Percentiles rank a stretch among this genome's conserved stretches.
These are phyloP conservation scores for Chelonus formosanus DNA, from an alignment of 2,888 invertebrate genomes.

Conservation along the genomic window DNA sequence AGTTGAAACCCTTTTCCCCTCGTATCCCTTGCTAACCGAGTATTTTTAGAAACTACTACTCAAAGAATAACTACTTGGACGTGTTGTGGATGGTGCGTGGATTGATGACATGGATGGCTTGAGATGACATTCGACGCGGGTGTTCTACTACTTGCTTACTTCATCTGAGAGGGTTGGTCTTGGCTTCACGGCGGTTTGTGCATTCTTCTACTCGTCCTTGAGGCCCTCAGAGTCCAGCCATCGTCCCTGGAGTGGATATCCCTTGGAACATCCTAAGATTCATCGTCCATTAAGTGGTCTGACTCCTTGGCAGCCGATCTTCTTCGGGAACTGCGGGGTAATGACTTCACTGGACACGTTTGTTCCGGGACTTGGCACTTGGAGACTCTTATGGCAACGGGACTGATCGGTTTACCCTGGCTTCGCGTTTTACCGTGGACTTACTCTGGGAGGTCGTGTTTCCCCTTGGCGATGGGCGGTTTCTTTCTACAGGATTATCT, in stretches of 20 bases:
- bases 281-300: slow-evolving; percentile 23
- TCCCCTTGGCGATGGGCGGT: slow-evolving; percentile 19
- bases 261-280: slow-evolving; percentile 17
- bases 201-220: slow-evolving; percentile 11
- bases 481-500: slow-evolving; percentile 23
- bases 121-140: slow-evolving; percentile 27
- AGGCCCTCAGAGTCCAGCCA: slow-evolving; percentile 6
- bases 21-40: slow-evolving; percentile 40
- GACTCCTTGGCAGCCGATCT: slow-evolving; percentile 37
- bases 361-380: slow-evolving; percentile 27
- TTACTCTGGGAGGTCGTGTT: slow-evolving; percentile 14
- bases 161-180: slow-evolving; percentile 30
- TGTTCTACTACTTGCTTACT: slow-evolving; percentile 34
- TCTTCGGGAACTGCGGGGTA: slow-evolving; percentile 36
- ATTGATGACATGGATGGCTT: slow-evolving; percentile 3
- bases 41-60: slow-evolving; percentile 44
- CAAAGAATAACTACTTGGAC: slow-evolving; percentile 23
- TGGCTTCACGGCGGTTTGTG: slow-evolving; percentile 19
- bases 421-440: slow-evolving; percentile 20
- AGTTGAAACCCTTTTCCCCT: slow-evolving; percentile 39
- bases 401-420: neutral
- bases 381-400: slow-evolving; percentile 35
- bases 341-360: slow-evolving; percentile 32
- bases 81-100: slow-evolving; percentile 20
- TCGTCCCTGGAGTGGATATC: slow-evolving; percentile 1